Base-by-base conservation (phyloP, 1,140 invertebrate genomes). In the Dendroctonus ponderosae region DNA sequence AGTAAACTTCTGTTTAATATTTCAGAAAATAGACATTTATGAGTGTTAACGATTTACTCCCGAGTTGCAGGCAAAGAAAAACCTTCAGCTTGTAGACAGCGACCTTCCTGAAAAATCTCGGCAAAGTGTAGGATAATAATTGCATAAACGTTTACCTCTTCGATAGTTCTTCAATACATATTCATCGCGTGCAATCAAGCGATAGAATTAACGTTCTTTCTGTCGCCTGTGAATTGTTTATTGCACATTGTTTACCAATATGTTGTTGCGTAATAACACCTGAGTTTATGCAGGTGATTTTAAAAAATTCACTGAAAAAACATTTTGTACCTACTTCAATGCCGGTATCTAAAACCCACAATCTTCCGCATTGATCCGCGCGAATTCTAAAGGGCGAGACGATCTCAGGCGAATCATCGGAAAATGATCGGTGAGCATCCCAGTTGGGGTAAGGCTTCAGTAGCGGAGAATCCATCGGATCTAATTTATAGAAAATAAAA, bases 321-420 rank as follows among this genome's bases (percentile, higher is more conserved):
- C 44, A 52, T 15, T 9, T 2, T 52, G 6, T 58, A 63, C 64
- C n/a, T 66, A 60, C 64, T 37, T 66, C 80, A 37, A 89, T 80
- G 0, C 90, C 88, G 0, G 87, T 89, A 70, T 92, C 90, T 42
- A 91, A 73, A 0, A 90, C 85, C 90, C 90, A 92, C 1, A 92
- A 83, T 3, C 89, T 82, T 37, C 85, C 85, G 73, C 90, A 92
- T 12, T 81, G 81, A 78, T 92, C 90, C 3, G 87, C 89, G 1
- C 87, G 78, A 0, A 91, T 79, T 0, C 90, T 79, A 76, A 90
- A 91, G 0, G 88, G 86, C 0, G 89, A 91, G 0, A 91, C 84
- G n/a, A 91, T 85, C 72, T 89, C 88, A 3, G 86, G 83, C 0
- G 79, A 78, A 38, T 82, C 82, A 6, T 78, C 76, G 4, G 67